Evolutionary conservation across 2,797 vertebrate species (phyloP).

Genomic region (Chrosomus eos): DNA sequence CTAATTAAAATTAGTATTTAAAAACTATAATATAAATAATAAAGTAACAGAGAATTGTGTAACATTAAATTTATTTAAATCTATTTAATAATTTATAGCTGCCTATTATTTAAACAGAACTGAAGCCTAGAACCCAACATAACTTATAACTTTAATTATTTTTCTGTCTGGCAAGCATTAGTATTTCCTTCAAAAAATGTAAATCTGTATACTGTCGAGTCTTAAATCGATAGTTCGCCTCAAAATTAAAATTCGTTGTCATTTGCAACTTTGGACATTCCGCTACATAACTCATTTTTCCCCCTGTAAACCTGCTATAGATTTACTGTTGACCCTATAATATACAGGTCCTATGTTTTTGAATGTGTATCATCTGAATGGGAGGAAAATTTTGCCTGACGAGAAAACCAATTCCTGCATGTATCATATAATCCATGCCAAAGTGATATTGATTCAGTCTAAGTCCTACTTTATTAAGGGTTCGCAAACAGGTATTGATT

Average conservation of each 20-base stretch:
- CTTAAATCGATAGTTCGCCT: background rate
- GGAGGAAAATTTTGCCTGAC: background rate
- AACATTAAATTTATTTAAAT: too few species aligned
- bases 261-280: background rate
- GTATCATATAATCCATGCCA: constrained; percentile 29
- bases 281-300: background rate
- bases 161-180: background rate
- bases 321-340: background rate
- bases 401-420: background rate
- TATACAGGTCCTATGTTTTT: background rate
- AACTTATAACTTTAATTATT: background rate
- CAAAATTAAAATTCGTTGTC: background rate
- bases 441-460: background rate
- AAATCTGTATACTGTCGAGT: background rate
- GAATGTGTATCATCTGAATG: background rate
- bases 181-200: background rate
- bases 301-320: background rate
- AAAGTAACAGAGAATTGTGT: background rate
- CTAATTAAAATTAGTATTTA: background rate
- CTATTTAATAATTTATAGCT: too few species aligned
- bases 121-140: background rate
- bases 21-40: too few species aligned
- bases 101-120: too few species aligned
- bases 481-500: constrained; percentile 26
- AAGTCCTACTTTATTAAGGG: constrained; percentile 18